These are phyloP conservation scores for Gonatopus flavifemur DNA, from an alignment of 1,140 invertebrate species.

Conservation along the genomic window DNA sequence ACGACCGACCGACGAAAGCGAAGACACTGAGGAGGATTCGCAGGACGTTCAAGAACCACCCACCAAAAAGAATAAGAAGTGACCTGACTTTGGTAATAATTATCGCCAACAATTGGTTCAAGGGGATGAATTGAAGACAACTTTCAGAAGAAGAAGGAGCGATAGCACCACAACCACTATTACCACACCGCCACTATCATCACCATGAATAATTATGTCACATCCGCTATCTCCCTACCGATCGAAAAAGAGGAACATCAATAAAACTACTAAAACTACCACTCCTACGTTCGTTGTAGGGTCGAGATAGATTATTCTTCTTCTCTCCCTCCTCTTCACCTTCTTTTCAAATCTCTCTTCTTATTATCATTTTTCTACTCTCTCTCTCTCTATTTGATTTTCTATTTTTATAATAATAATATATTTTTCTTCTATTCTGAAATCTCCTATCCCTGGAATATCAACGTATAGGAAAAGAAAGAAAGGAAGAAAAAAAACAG, in stretches of 20 bases:
- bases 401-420: neutral
- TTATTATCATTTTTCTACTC: neutral
- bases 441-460: too few species aligned
- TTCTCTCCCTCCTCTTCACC: too few species aligned
- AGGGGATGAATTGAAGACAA: slow-evolving; percentile 1
- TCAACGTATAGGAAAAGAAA: too few species aligned
- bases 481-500: slow-evolving; percentile 15
- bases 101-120: too few species aligned
- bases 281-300: too few species aligned
- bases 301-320: too few species aligned
- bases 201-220: too few species aligned
- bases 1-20: slow-evolving; percentile 53
- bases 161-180: neutral
- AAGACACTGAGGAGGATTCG: slow-evolving; percentile 51
- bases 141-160: neutral
- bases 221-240: too few species aligned
- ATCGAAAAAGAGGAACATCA: too few species aligned
- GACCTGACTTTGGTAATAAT: slow-evolving; percentile 40
- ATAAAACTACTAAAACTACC: too few species aligned
- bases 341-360: neutral
- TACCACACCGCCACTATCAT: too few species aligned
- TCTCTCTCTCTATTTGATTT: neutral
- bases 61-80: slow-evolving; percentile 56
- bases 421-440: too few species aligned
- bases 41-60: slow-evolving; percentile 53